phyloP scores from a whole-genome alignment of 2,797 vertebrate genomes.

The Parambassis ranga region DNA sequence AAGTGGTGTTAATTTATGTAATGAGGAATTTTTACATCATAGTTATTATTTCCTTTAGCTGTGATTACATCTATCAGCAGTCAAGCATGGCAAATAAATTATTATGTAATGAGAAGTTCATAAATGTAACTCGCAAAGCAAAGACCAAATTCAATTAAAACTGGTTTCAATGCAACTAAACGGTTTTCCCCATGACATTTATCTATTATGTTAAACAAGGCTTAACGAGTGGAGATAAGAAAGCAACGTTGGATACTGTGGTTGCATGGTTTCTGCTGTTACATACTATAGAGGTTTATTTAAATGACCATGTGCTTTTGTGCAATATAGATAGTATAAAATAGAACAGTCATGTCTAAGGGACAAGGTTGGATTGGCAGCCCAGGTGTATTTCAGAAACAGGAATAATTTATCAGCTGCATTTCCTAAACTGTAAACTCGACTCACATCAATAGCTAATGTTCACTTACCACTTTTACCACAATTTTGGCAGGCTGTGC shows the following conservation, averaged over 20 bases:
- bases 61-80: conserved; percentile 30
- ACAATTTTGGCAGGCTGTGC: conserved; percentile 1
- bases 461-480: conserved; percentile 7
- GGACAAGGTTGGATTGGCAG: not conserved
- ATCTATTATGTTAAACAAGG: too few relatives aligned
- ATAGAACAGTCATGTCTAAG: too few relatives aligned
- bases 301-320: too few relatives aligned
- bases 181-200: too few relatives aligned
- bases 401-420: conserved; percentile 9
- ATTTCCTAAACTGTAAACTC: conserved; percentile 23
- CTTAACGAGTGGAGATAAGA: too few relatives aligned
- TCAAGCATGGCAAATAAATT: conserved; percentile 13
- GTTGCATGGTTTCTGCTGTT: too few relatives aligned
- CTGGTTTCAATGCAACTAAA: too few relatives aligned
- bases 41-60: conserved; percentile 40
- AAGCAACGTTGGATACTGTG: too few relatives aligned
- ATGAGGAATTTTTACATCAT: conserved; percentile 34
- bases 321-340: too few relatives aligned
- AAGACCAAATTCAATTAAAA: too few relatives aligned
- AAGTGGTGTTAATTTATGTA: conserved; percentile 27
- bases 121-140: too few relatives aligned
- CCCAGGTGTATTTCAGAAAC: conserved; percentile 6
- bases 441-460: conserved; percentile 24
- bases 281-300: too few relatives aligned
- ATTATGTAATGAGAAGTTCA: conserved; percentile 11